A percentile compares a stretch with the other conserved stretches of the same genome.
These are phyloP conservation scores for Mechanitis messenoides DNA, from an alignment of 2,888 invertebrate species.

Conservation along the genomic window DNA sequence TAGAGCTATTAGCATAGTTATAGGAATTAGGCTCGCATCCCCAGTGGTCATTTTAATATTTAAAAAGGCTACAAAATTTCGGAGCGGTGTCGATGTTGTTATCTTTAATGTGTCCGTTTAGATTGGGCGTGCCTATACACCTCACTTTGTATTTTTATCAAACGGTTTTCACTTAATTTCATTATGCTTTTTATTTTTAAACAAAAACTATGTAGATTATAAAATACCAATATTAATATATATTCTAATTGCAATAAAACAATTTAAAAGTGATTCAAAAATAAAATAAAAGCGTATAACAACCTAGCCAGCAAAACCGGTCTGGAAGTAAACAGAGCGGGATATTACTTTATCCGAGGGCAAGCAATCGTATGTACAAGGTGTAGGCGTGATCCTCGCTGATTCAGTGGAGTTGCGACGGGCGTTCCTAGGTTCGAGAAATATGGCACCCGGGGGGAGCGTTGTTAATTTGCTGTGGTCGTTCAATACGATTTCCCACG, in stretches of 20 bases:
- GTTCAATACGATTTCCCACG: constrained; percentile 66
- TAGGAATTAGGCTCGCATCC: constrained; percentile 69
- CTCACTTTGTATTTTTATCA: neutral
- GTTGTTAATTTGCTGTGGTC: constrained; percentile 72
- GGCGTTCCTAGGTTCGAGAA: constrained; percentile 72
- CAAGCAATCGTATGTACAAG: constrained; percentile 73
- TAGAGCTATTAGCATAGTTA: constrained; percentile 75
- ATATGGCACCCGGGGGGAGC: constrained; percentile 70
- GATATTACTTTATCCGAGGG: constrained; percentile 67
- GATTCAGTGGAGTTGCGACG: constrained; percentile 75
- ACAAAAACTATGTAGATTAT: neutral
- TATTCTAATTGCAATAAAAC: neutral
- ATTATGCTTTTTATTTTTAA: neutral
- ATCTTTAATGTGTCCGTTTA: constrained; percentile 27
- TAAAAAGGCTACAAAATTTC: constrained; percentile 40
- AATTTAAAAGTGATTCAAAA: neutral
- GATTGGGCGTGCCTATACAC: constrained; percentile 11
- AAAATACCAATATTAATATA: neutral
- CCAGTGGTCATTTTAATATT: constrained; percentile 69
- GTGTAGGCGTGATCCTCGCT: constrained; percentile 75
- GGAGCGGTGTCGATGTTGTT: constrained; percentile 21
- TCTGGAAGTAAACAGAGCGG: constrained; percentile 38
- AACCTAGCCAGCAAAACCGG: constrained; percentile 17
- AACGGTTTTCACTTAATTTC: neutral
- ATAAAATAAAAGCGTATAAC: constrained; percentile 3